Percentiles rank a stretch among this genome's conserved stretches.
phyloP scores from a whole-genome alignment of 2,797 vertebrate species.

The Pelobates cultripes region DNA sequence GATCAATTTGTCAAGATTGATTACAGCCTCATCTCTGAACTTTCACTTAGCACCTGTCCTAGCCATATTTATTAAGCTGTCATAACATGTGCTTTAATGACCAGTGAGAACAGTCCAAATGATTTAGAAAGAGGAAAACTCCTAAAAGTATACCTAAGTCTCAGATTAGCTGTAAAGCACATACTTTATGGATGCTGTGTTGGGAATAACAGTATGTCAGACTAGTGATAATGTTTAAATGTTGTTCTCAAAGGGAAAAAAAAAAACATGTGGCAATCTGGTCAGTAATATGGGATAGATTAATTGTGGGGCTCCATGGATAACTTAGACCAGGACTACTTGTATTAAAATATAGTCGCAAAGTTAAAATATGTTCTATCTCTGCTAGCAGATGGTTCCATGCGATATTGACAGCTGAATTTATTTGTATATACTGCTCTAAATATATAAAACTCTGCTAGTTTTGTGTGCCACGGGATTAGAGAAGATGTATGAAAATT shows the following conservation, averaged over 20 bases:
- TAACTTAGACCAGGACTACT: too few relatives aligned
- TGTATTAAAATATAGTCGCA: too few relatives aligned
- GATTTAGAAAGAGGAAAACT: background rate
- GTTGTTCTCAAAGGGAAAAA: background rate
- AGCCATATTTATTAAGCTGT: background rate
- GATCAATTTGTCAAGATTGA: conserved; percentile 1
- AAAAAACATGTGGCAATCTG: background rate
- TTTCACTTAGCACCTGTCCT: conserved; percentile 1
- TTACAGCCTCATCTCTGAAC: background rate
- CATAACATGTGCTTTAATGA: background rate
- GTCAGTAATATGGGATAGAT: too few relatives aligned
- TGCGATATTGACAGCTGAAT: too few relatives aligned
- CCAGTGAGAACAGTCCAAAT: background rate
- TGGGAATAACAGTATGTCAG: background rate
- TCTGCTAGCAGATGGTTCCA: too few relatives aligned
- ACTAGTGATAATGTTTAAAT: background rate
- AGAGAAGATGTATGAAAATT: too few relatives aligned
- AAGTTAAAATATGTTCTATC: too few relatives aligned
- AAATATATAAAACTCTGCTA: too few relatives aligned
- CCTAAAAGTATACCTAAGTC: background rate
- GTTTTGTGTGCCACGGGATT: too few relatives aligned
- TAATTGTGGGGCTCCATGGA: too few relatives aligned
- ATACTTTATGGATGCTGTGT: background rate
- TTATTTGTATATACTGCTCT: too few relatives aligned
- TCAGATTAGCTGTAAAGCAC: background rate